Percentiles rank a stretch among this genome's conserved stretches.
Conservation (phyloP, 2,797 vertebrate species). For the Steatocranus sp. region DNA sequence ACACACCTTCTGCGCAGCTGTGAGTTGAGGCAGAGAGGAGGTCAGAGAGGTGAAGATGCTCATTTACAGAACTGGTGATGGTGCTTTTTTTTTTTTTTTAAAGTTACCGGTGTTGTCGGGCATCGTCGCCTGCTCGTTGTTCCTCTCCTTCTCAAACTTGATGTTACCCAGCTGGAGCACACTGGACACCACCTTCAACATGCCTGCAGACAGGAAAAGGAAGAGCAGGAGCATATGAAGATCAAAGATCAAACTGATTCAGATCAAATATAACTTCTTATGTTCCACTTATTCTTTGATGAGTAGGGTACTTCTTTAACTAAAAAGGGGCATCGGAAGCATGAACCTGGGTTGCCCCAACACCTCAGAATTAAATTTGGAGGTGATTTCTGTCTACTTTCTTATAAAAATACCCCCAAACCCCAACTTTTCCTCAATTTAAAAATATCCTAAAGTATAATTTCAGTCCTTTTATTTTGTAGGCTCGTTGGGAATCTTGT, state of each 20-base stretch:
- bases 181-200: conserved; percentile 89
- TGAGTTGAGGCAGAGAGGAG: background rate
- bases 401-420: background rate
- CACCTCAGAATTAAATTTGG: background rate
- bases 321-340: background rate
- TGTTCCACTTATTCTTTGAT: background rate
- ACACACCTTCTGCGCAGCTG: conserved; percentile 95
- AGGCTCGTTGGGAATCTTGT: background rate
- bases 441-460: background rate
- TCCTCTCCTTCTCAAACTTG: conserved; percentile 95
- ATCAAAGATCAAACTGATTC: background rate
- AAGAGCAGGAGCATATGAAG: background rate
- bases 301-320: background rate
- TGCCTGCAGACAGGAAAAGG: conserved; percentile 66
- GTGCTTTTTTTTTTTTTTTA: background rate
- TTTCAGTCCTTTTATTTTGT: background rate
- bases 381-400: background rate
- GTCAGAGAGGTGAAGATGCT: background rate
- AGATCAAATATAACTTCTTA: background rate
- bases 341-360: background rate
- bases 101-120: conserved; percentile 89
- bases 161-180: conserved; percentile 95
- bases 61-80: background rate
- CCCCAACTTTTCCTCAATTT: background rate
- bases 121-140: conserved; percentile 95